Percentiles rank a stretch among this genome's conserved stretches.
These are phyloP conservation scores for Lysandra bellargus DNA, from an alignment of 2,888 invertebrate species.

Conservation along the genomic window DNA sequence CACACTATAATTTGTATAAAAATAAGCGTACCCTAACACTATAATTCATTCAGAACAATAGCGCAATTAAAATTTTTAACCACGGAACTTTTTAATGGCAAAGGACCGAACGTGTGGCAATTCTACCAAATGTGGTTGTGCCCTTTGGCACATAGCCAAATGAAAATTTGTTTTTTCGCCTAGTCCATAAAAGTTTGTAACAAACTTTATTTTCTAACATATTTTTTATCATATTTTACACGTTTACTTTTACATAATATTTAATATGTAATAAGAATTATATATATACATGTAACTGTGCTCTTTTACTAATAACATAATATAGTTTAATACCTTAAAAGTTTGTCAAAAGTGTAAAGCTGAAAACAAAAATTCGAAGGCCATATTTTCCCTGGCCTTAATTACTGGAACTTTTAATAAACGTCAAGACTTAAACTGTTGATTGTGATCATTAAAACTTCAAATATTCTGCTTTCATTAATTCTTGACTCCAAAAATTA, in stretches of 20 bases:
- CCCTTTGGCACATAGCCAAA: constrained; percentile 55
- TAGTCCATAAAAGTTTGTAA: constrained; percentile 8
- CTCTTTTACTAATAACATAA: not conserved
- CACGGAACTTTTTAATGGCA: constrained; percentile 45
- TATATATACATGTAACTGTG: too few relatives aligned
- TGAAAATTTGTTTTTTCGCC: constrained; percentile 50
- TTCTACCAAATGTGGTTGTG: constrained; percentile 43
- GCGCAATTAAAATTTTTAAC: not conserved
- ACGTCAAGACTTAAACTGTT: constrained; percentile 19
- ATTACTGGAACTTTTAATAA: constrained; percentile 12
- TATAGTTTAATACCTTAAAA: not conserved
- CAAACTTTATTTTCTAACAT: not conserved
- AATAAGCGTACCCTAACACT: not conserved
- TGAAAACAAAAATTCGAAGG: not conserved
- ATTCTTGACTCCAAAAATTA: not conserved
- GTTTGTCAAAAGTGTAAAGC: not conserved
- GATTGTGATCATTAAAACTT: constrained; percentile 19
- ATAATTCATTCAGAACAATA: not conserved
- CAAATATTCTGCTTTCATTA: constrained; percentile 20
- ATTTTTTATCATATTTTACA: not conserved
- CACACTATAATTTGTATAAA: not conserved
- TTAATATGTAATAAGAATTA: not conserved
- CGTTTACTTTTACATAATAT: not conserved
- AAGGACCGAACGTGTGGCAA: constrained; percentile 47
- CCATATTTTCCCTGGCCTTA: constrained; percentile 11